These are phyloP conservation scores for Epinephelus awoara DNA, from an alignment of 2,797 vertebrate species.

Conservation along the genomic window DNA sequence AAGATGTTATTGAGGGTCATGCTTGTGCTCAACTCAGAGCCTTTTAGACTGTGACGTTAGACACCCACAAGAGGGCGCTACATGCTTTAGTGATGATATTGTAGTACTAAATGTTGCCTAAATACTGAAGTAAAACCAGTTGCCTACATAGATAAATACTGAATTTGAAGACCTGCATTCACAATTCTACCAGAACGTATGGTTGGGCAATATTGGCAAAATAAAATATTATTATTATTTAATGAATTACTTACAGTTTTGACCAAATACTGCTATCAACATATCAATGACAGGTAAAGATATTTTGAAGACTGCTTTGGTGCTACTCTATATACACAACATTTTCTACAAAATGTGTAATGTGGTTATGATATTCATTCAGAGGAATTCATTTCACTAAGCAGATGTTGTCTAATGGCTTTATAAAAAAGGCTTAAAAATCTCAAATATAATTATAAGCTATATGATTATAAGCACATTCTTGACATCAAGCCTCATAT, in stretches of 20 bases:
- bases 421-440: not conserved
- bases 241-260: not conserved
- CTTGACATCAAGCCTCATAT: not conserved
- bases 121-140: not conserved
- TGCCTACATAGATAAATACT: not conserved
- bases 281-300: too few species aligned
- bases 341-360: not conserved
- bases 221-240: not conserved
- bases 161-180: not conserved
- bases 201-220: not conserved
- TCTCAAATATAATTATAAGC: not conserved
- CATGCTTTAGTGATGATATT: not conserved
- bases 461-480: not conserved
- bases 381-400: not conserved
- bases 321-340: not conserved
- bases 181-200: not conserved
- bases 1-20: not conserved
- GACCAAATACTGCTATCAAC: not conserved
- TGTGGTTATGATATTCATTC: not conserved
- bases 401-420: not conserved
- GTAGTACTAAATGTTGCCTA: not conserved
- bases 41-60: not conserved
- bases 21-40: not conserved
- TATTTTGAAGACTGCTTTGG: not conserved
- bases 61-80: conserved; percentile 43